Conservation (phyloP, 2,797 vertebrate genomes). For the Hyperoplus immaculatus region DNA sequence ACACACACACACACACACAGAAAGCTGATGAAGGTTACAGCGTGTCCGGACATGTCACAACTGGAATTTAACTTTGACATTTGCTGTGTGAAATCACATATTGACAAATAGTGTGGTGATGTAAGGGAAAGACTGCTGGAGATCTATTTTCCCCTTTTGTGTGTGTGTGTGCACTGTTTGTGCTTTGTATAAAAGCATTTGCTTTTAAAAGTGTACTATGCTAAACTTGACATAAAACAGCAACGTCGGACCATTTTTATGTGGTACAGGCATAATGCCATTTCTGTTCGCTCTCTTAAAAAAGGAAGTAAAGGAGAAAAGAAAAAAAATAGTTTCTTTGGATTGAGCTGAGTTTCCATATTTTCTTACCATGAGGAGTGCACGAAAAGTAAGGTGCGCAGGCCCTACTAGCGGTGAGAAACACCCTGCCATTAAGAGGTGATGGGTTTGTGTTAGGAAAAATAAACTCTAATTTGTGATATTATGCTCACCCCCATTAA, state of each 20-base stretch:
- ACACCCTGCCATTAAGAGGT: constrained; percentile 47
- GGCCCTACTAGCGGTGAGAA: constrained; percentile 39
- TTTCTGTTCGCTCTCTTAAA: constrained; percentile 35
- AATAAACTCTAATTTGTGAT: no score
- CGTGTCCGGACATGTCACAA: constrained; percentile 30
- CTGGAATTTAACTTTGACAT: constrained; percentile 66
- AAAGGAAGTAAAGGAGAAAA: neutral
- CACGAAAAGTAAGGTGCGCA: constrained; percentile 43
- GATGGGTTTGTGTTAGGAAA: no score
- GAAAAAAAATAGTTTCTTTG: constrained; percentile 9
- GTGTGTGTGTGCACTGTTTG: constrained; percentile 28
- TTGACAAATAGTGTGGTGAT: constrained; percentile 55
- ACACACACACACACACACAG: constrained; percentile 28
- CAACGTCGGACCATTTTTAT: constrained; percentile 4
- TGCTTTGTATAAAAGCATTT: constrained; percentile 28
- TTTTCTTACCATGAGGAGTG: constrained; percentile 42
- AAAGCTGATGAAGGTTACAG: constrained; percentile 39
- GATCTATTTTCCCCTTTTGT: constrained; percentile 33
- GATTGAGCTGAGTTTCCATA: constrained; percentile 46
- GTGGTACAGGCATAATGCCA: constrained; percentile 10
- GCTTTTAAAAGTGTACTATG: constrained; percentile 17
- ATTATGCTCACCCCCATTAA: no score
- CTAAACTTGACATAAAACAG: constrained; percentile 32
- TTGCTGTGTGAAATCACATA: constrained; percentile 65
- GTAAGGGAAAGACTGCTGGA: constrained; percentile 56